These are phyloP conservation scores for Dascillus cervinus DNA, from an alignment of 2,888 invertebrate genomes.

Conservation along the genomic window DNA sequence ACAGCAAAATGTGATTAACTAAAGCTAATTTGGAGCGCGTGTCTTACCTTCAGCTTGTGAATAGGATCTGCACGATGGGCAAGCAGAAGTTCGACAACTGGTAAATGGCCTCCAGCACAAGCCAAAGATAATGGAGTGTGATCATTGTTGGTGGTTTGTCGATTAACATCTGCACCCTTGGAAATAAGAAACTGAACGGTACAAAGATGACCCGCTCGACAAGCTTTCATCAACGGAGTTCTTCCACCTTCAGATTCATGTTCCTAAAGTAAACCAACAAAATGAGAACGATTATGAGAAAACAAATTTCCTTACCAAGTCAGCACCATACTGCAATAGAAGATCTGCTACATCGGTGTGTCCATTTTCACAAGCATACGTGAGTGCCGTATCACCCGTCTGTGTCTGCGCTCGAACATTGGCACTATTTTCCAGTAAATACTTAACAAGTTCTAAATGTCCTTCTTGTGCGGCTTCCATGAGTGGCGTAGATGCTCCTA, in stretches of 20 bases:
- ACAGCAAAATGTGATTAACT: conserved; percentile 5
- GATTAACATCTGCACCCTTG: conserved; percentile 79
- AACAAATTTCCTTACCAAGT: conserved; percentile 50
- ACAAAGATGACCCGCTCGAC: conserved; percentile 90
- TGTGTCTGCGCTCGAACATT: conserved; percentile 92
- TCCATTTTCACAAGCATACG: conserved; percentile 98
- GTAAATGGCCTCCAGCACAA: conserved; percentile 91
- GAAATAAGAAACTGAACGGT: conserved; percentile 93
- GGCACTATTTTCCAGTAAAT: conserved; percentile 75
- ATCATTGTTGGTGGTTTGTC: conserved; percentile 89
- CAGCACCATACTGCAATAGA: conserved; percentile 82
- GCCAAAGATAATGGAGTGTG: conserved; percentile 95
- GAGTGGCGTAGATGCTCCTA: conserved; percentile 92
- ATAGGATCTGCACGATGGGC: conserved; percentile 90
- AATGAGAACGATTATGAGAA: not conserved
- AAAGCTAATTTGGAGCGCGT: no score
- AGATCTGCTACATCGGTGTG: conserved; percentile 96
- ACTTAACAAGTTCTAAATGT: conserved; percentile 86
- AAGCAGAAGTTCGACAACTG: conserved; percentile 87
- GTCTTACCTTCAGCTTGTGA: conserved; percentile 89
- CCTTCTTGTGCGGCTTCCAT: conserved; percentile 99
- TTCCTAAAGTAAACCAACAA: conserved; percentile 49
- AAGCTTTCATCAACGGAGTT: conserved; percentile 98
- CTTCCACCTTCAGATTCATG: conserved; percentile 96
- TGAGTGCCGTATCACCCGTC: conserved; percentile 83